A percentile compares a stretch with the other conserved stretches of the same genome.
These are phyloP conservation scores for Melanotaenia duboulayi DNA, from an alignment of 2,113 vertebrate genomes.

Conservation along the genomic window DNA sequence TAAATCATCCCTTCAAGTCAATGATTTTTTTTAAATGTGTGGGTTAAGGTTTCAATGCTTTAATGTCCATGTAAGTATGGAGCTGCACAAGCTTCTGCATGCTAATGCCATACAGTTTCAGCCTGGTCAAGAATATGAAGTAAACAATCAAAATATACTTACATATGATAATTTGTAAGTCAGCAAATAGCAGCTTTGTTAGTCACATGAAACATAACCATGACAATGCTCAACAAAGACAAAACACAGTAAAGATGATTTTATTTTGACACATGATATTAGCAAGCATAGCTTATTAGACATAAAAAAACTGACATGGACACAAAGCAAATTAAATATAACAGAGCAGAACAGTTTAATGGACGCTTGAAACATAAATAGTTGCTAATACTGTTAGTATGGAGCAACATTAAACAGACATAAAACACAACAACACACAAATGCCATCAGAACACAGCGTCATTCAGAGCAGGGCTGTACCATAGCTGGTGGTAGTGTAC, in stretches of 20 bases:
- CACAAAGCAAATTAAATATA: not conserved
- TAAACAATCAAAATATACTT: not conserved
- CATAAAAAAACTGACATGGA: slow-evolving; percentile 10
- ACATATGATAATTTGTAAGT: not conserved
- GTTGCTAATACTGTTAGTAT: too few species aligned
- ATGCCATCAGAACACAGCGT: slow-evolving; percentile 15
- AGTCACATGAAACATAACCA: not conserved
- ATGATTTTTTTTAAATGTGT: not conserved
- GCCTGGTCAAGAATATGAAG: not conserved
- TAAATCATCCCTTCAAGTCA: too few species aligned
- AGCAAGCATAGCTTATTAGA: slow-evolving; percentile 25
- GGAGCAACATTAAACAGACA: not conserved
- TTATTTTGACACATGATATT: not conserved
- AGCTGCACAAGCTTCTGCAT: slow-evolving; percentile 28
- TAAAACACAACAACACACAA: slow-evolving; percentile 7
- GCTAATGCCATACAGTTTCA: not conserved
- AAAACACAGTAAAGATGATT: slow-evolving; percentile 7
- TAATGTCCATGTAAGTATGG: not conserved
- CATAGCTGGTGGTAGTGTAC: slow-evolving; percentile 70
- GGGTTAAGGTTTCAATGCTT: not conserved
- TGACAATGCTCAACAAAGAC: not conserved
- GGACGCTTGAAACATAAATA: too few species aligned
- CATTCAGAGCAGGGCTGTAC: slow-evolving; percentile 56
- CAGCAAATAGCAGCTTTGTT: not conserved
- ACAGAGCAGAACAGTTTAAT: not conserved